Base-by-base conservation (phyloP, 1,140 invertebrate genomes). In the Eciton burchellii region DNA sequence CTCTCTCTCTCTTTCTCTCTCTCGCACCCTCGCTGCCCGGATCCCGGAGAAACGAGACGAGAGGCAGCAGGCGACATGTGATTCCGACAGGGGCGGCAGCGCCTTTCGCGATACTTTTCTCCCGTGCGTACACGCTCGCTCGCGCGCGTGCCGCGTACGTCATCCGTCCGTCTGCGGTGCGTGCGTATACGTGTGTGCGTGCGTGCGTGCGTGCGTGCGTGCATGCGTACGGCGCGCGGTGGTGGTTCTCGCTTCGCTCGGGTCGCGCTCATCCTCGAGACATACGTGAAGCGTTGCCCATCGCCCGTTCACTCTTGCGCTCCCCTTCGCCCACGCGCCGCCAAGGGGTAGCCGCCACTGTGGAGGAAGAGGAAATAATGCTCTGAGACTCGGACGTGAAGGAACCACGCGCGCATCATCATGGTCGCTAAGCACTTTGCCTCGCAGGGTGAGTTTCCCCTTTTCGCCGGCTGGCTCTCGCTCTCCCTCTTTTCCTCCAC, bases 361-460 rank as follows among this genome's bases (percentile, higher is more conserved):
- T 54, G 60, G 82, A 82, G 6, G 82, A 26, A 71, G 84, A 84
- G 84, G 84, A 66, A 70, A 88, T 62, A 85, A 89, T 88, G 87
- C 87, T 87, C 85, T 87, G 74, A 87, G 76, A 68, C 68, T 79
- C 24, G 74, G 26, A 19, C 43, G 5, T 16, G 16, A 62, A 49
- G 47, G 60, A 74, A 26, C 74, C 72, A 74, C 84, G 65, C 59
- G 82, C 84, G 74, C 35, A 57, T 79, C 74, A 87, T 89, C 90
- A 92, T 93, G 92, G 90, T 93, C 89, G 90, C 91, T 81, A 92
- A 92, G 88, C 91, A 93, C 84, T 92, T 92, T 73, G 74, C 74
- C n/a, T 84, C 86, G 76, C 92, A 92, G 92, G 92, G 92, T 93
- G 86, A 93, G 92, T 91, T 88, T 82, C 52, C 77, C n/a, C n/a